Percentiles rank a stretch among this genome's conserved stretches.
Conservation (phyloP, 2,888 invertebrate species). For the Trachelus iudaicus region DNA sequence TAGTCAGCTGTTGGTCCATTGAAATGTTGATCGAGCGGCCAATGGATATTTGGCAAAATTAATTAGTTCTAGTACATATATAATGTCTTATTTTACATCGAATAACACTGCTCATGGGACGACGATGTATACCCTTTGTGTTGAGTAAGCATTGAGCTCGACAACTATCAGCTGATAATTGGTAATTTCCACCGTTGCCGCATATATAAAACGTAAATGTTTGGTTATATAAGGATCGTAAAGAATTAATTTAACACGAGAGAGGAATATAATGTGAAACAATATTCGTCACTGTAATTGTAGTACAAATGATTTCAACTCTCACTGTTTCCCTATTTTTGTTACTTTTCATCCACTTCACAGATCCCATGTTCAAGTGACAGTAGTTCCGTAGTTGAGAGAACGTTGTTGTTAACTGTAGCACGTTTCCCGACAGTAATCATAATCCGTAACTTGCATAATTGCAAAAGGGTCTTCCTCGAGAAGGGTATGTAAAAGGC, state of each 20-base stretch:
- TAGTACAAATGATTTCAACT: not conserved
- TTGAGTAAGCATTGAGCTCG: not conserved
- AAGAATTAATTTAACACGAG: not conserved
- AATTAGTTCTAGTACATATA: not conserved
- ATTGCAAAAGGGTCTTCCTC: not conserved
- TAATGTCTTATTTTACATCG: not conserved
- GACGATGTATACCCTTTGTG: not conserved
- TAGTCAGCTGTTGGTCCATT: constrained; percentile 51
- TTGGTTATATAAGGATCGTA: not conserved
- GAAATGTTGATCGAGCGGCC: not conserved
- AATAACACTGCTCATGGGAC: not conserved
- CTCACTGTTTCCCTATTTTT: not conserved
- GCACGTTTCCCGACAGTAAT: not conserved
- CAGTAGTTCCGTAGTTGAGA: not conserved
- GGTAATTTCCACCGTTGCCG: not conserved
- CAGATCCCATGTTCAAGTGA: not conserved
- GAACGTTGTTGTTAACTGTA: not conserved
- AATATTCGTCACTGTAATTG: not conserved
- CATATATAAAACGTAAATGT: not conserved
- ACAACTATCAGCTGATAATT: not conserved
- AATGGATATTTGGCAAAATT: not conserved
- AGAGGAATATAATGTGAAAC: not conserved
- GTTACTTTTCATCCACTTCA: not conserved
- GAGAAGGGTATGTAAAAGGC: constrained; percentile 5
- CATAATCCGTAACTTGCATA: not conserved